These are phyloP conservation scores for Saiga tatarica DNA, from an alignment of 2,113 vertebrate species.

Conservation along the genomic window DNA sequence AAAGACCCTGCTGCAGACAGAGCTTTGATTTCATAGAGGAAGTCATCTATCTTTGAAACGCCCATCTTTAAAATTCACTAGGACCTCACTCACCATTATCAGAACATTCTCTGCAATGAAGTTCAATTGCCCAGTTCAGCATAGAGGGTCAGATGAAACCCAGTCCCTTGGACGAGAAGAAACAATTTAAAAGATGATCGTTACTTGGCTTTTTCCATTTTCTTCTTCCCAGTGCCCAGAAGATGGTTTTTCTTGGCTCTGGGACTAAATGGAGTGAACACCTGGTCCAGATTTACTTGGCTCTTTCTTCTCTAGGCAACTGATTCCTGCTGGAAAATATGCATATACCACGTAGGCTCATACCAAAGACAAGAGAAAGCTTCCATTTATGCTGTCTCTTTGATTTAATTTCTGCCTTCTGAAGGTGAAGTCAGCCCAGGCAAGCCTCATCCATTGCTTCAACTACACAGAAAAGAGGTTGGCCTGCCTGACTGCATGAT, in stretches of 20 bases:
- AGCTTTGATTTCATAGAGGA: constrained; percentile 33
- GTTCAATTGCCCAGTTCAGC: constrained; percentile 1
- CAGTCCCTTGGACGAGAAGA: constrained; percentile 50
- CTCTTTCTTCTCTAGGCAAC: constrained; percentile 45
- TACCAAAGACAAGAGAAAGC: not conserved
- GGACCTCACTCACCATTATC: not conserved
- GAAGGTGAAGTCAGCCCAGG: not conserved
- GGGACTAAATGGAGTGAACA: constrained; percentile 20
- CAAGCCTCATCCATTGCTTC: not conserved
- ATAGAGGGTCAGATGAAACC: not conserved
- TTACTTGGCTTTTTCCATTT: constrained; percentile 61
- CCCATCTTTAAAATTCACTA: not conserved
- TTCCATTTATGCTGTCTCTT: constrained; percentile 19
- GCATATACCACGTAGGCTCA: constrained; percentile 25
- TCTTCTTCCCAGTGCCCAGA: constrained; percentile 47
- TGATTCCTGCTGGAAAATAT: constrained; percentile 46
- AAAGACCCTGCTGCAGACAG: not conserved
- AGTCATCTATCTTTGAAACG: constrained; percentile 26
- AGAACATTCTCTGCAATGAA: constrained; percentile 5
- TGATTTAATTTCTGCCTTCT: constrained; percentile 48
- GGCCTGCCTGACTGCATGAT: not conserved
- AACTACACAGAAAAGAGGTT: not conserved
- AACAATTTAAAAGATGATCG: constrained; percentile 68
- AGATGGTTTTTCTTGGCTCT: constrained; percentile 55
- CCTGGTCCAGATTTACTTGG: constrained; percentile 37